A percentile compares a stretch with the other conserved stretches of the same genome.
Conservation (phyloP, 2,797 vertebrate genomes). For the Rhinogobio ventralis region DNA sequence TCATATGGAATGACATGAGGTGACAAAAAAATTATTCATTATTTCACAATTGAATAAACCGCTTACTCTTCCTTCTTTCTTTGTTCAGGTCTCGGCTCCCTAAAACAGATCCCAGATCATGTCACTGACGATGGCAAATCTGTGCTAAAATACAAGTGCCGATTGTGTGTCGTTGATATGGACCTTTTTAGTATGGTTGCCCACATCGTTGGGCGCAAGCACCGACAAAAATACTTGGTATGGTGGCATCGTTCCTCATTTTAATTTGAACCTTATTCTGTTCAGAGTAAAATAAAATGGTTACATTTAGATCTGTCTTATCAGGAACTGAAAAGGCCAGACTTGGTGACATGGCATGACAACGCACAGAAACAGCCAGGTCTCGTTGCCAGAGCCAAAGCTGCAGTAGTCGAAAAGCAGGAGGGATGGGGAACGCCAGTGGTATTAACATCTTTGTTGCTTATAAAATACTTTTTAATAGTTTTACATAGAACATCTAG, state of each 20-base stretch:
- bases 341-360: constrained; percentile 77
- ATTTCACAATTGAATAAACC: background rate
- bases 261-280: background rate
- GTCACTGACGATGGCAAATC: constrained; percentile 52
- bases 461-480: fast-evolving
- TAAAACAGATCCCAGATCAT: constrained; percentile 67
- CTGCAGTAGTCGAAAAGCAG: constrained; percentile 79
- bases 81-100: constrained; percentile 71
- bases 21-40: background rate
- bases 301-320: background rate
- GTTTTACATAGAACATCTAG: background rate
- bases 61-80: constrained; percentile 4
- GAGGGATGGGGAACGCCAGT: constrained; percentile 77
- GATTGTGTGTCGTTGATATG: constrained; percentile 68
- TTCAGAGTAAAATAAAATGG: background rate
- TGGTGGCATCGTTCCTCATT: constrained; percentile 18
- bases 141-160: constrained; percentile 72
- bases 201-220: constrained; percentile 82
- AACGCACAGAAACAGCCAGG: constrained; percentile 67
- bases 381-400: constrained; percentile 76
- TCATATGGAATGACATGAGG: background rate
- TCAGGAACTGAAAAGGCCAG: constrained; percentile 76
- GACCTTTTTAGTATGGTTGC: constrained; percentile 71
- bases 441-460: constrained; percentile 60
- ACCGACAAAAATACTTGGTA: constrained; percentile 83